phyloP scores from a whole-genome alignment of 1,140 invertebrate genomes.

The Anoplolepis gracilipes region DNA sequence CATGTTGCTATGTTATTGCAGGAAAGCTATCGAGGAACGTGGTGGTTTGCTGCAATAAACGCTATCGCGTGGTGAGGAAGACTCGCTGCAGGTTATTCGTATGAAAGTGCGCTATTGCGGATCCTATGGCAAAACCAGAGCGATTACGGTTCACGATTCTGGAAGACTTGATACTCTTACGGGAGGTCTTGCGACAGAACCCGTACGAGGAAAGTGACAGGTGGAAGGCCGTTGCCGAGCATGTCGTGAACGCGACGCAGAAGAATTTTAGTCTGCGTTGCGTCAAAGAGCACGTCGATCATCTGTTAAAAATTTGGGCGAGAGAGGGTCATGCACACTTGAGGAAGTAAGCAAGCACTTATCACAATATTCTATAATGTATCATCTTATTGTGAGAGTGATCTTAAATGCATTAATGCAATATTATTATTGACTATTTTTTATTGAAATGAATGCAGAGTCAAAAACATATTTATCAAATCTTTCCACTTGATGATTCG shows the following conservation, averaged over 20 bases:
- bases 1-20: slow-evolving; percentile 57
- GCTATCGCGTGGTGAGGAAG: background rate
- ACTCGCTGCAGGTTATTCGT: background rate
- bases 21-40: background rate
- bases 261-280: slow-evolving; percentile 48
- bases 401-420: background rate
- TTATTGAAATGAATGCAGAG: background rate
- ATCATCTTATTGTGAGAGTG: background rate
- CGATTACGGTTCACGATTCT: slow-evolving; percentile 52
- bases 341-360: slow-evolving; percentile 17
- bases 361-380: background rate
- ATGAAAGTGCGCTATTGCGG: slow-evolving; percentile 13
- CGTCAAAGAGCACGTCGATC: slow-evolving; percentile 50
- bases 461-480: background rate
- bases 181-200: slow-evolving; percentile 23
- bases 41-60: background rate
- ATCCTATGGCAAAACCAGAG: slow-evolving; percentile 48
- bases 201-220: slow-evolving; percentile 45
- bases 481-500: background rate
- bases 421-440: background rate
- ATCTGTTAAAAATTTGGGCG: slow-evolving; percentile 51
- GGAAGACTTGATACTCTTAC: slow-evolving; percentile 48
- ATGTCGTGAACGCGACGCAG: slow-evolving; percentile 41
- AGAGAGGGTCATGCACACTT: slow-evolving; percentile 34
- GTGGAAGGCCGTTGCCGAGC: slow-evolving; percentile 40